Evolutionary conservation across 2,113 vertebrate species (phyloP), one percentile per base, ranked within the genome.

Genomic region (Pogonocichla stellata): DNA sequence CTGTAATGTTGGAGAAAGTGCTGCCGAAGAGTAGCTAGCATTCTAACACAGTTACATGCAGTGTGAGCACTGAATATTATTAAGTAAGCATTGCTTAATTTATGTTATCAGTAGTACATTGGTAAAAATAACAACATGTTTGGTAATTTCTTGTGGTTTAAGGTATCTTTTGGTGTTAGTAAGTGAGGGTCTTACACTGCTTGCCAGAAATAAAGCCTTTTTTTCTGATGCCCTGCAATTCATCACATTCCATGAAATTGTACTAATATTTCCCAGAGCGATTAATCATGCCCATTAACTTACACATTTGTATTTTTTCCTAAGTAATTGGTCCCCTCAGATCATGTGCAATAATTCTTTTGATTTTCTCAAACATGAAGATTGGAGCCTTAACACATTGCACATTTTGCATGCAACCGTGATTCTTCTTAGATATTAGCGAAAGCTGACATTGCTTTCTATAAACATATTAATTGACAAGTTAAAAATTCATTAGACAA

Each of bases 401-500:
- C 40, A 94, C 73, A 95, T 97, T 97, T 85, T 91, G 51, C 53
- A 67, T 73, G 66, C 79, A 93, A 66, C 92, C 92, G 95, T 98
- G 97, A 96, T 95, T 96, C 98, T 97, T 96, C 82, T 86, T 88
- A 53, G 71, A 62, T 96, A 38, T 94, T 77, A 56, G 89, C 73
- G 92, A 86, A 95, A 95, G 60, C 69, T 84, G 89, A 85, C 86
- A 79, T 92, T 73, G 75, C 78, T 87, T 92, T 95, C 96, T 92
- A 97, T 86, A 94, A 95, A 66, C 86, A 73, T 92, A 75, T 97
- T 97, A 84, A 67, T 53, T 96, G 91, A 84, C 73, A 45, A 23
- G 70, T 97, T 97, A 96, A 94, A 96, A 93, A 92, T 98, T 96
- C 60, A 96, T 97, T 95, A 94, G 95, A 95, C 77, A 96, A 97